Percentiles rank a stretch among this genome's conserved stretches.
Evolutionary conservation across 1,140 invertebrate genomes (phyloP).

Genomic region (Temnothorax nylanderi): DNA sequence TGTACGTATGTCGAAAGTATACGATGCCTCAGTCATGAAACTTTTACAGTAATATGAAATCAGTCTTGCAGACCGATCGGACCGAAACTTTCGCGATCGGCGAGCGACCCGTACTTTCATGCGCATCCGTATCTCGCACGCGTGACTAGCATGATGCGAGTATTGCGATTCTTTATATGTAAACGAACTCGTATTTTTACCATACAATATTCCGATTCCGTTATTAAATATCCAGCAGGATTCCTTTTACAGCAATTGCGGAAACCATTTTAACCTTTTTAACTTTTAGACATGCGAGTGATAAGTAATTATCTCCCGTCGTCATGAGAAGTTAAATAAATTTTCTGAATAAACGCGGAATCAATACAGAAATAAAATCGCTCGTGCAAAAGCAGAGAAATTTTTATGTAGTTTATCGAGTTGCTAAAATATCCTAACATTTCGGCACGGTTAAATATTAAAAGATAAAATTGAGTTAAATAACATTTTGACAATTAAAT

Average conservation of each 20-base stretch:
- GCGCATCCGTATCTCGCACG: conserved; percentile 52
- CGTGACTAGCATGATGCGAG: conserved; percentile 53
- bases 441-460: background rate
- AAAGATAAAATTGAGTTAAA: no score
- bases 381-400: background rate
- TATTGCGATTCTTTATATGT: conserved; percentile 31
- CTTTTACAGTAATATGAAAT: background rate
- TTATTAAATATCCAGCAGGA: background rate
- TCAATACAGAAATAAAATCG: background rate
- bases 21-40: background rate
- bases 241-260: background rate
- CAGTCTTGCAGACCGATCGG: background rate
- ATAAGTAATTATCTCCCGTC: background rate
- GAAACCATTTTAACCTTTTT: background rate
- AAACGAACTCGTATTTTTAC: conserved; percentile 1
- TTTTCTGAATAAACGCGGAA: background rate
- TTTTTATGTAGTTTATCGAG: background rate
- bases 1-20: background rate
- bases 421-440: background rate
- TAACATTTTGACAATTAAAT: no score
- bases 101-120: conserved; percentile 63
- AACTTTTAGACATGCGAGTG: background rate
- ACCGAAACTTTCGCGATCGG: background rate
- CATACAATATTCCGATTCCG: background rate
- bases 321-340: background rate